Conservation (phyloP, 2,113 vertebrate species). For the Ceratotherium simum region DNA sequence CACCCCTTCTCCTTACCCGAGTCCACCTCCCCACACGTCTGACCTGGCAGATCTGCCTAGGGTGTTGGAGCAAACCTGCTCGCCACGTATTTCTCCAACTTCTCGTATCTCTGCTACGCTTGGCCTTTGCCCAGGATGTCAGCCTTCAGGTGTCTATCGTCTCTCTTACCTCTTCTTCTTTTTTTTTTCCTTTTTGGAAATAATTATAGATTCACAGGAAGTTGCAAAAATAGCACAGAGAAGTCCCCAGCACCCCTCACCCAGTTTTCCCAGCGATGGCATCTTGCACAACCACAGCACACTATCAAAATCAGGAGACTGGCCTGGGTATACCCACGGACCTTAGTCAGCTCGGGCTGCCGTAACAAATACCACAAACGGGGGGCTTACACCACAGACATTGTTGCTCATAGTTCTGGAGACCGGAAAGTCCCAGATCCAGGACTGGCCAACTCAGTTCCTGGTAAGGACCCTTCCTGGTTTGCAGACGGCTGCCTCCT, state of each 20-base stretch:
- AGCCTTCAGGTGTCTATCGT: not conserved
- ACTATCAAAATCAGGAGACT: fast-evolving
- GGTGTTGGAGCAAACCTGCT: fast-evolving
- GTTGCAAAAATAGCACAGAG: not conserved
- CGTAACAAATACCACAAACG: fast-evolving
- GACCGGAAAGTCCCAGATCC: fast-evolving
- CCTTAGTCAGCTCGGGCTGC: not conserved
- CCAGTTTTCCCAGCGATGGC: fast-evolving
- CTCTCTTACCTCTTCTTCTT: too few relatives aligned
- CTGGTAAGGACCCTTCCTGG: too few relatives aligned
- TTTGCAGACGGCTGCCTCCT: not conserved
- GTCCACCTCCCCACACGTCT: fast-evolving
- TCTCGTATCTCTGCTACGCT: fast-evolving
- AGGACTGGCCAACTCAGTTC: fast-evolving
- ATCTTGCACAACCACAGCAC: fast-evolving
- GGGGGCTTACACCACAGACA: fast-evolving
- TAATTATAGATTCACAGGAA: not conserved
- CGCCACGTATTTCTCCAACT: not conserved
- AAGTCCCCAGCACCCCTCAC: fast-evolving
- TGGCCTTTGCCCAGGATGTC: fast-evolving
- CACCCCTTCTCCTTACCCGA: not conserved
- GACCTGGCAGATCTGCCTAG: not conserved
- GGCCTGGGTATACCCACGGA: fast-evolving
- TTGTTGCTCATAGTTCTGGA: fast-evolving
- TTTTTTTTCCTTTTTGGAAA: not conserved